A percentile compares a stretch with the other conserved stretches of the same genome.
Conservation (phyloP, 2,797 vertebrate species). For the Sebastes hubbsi region DNA sequence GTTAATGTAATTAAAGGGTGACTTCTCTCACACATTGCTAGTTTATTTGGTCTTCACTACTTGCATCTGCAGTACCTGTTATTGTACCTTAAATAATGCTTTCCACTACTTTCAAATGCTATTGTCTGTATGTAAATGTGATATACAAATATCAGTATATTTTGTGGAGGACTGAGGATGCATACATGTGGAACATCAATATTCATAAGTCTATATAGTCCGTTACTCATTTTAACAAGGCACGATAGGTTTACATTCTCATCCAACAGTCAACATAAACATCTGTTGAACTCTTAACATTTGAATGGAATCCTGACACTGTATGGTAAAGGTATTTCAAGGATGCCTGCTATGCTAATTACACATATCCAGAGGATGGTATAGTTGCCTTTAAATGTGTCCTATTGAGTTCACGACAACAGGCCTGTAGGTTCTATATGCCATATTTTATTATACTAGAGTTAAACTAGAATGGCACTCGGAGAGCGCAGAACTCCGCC, state of each 20-base stretch:
- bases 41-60: constrained; percentile 25
- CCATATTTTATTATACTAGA: not conserved
- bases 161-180: not conserved
- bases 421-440: not conserved
- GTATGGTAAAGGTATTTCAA: not conserved
- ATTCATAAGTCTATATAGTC: not conserved
- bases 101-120: not conserved
- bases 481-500: too few species aligned
- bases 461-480: too few species aligned
- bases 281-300: not conserved
- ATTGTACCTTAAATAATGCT: not conserved
- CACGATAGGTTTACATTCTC: not conserved
- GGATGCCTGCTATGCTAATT: not conserved
- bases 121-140: not conserved
- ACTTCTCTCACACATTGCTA: constrained; percentile 42
- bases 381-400: not conserved
- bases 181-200: not conserved
- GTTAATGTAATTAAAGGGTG: constrained; percentile 61
- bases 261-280: not conserved
- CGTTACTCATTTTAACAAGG: not conserved
- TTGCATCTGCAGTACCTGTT: constrained; percentile 36
- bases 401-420: not conserved
- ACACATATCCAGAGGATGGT: not conserved
- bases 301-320: not conserved
- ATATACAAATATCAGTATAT: not conserved